Evolutionary conservation across 2,113 vertebrate genomes (phyloP).

Genomic region (Paramisgurnus dabryanus): DNA sequence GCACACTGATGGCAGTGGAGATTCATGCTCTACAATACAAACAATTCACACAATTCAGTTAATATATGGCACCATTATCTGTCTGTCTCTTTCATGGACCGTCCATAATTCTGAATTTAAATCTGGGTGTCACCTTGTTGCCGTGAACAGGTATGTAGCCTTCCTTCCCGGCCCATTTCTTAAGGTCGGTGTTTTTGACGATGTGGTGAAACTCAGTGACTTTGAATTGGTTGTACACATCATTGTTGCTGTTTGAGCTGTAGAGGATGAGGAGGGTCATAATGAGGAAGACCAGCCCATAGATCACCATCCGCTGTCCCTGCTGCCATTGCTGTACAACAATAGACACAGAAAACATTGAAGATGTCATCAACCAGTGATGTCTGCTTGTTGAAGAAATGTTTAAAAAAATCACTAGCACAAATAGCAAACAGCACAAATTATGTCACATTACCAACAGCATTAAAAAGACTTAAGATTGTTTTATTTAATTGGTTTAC

Average conservation of each 20-base stretch:
- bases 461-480: too few relatives aligned
- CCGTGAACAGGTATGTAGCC: slow-evolving; percentile 83
- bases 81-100: not conserved
- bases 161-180: slow-evolving; percentile 81
- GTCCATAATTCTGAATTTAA: too few relatives aligned
- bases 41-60: slow-evolving; percentile 26
- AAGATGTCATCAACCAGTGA: not conserved
- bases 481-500: too few relatives aligned
- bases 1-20: slow-evolving; percentile 85
- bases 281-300: slow-evolving; percentile 83
- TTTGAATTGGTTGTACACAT: slow-evolving; percentile 73
- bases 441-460: too few relatives aligned
- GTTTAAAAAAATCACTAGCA: too few relatives aligned
- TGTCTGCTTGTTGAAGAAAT: not conserved
- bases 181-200: slow-evolving; percentile 76
- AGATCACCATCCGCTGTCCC: slow-evolving; percentile 85
- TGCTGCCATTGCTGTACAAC: slow-evolving; percentile 62
- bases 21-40: slow-evolving; percentile 78
- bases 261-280: slow-evolving; percentile 93
- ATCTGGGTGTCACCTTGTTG: slow-evolving; percentile 81
- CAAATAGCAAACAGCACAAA: too few relatives aligned
- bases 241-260: slow-evolving; percentile 83
- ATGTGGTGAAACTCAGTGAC: slow-evolving; percentile 57
- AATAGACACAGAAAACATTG: slow-evolving; percentile 14
- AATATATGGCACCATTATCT: not conserved